These are phyloP conservation scores for Pollenia angustigena DNA, from an alignment of 2,888 invertebrate species.

Conservation along the genomic window DNA sequence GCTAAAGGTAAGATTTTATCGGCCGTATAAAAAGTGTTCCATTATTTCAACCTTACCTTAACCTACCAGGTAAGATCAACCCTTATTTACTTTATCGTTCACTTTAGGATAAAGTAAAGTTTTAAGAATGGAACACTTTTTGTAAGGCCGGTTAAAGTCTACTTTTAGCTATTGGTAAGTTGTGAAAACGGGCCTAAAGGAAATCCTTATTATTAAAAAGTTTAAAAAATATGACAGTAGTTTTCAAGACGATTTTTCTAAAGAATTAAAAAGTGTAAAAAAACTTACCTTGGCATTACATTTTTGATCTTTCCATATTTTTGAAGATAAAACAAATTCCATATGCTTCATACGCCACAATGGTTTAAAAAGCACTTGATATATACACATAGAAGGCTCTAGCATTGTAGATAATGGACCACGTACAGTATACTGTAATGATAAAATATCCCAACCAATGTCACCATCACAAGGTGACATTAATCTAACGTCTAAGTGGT, in stretches of 20 bases:
- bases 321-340: slow-evolving; percentile 83
- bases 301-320: slow-evolving; percentile 84
- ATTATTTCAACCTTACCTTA: no score
- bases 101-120: no score
- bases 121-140: no score
- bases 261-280: background rate
- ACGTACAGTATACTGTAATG: slow-evolving; percentile 83
- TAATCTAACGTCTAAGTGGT: slow-evolving; percentile 93
- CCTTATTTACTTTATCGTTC: no score
- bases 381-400: slow-evolving; percentile 83
- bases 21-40: no score
- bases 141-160: no score
- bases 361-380: slow-evolving; percentile 83
- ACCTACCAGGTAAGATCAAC: no score
- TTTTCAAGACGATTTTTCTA: background rate
- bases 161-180: no score
- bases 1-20: no score
- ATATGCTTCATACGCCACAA: slow-evolving; percentile 84
- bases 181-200: no score
- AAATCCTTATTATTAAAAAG: no score
- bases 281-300: slow-evolving; percentile 83
- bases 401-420: slow-evolving; percentile 84
- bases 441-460: slow-evolving; percentile 84
- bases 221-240: no score
- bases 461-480: slow-evolving; percentile 84